Evolutionary conservation across 2,888 invertebrate species (phyloP).

Genomic region (Drosophila colorata): DNA sequence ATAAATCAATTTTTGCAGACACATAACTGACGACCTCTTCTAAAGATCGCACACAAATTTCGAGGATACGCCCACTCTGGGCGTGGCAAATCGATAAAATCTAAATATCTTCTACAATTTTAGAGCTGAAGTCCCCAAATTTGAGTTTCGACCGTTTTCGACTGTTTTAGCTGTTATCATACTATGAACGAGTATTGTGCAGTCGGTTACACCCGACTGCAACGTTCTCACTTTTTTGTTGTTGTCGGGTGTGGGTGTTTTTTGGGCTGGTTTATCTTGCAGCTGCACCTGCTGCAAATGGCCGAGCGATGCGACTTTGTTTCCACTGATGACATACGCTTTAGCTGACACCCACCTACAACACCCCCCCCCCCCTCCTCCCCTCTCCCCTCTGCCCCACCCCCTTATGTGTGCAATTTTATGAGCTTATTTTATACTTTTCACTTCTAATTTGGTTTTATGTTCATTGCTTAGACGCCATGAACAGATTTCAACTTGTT

Average conservation of each 20-base stretch:
- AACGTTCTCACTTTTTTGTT: background rate
- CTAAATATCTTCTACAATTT: too few relatives aligned
- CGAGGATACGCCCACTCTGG: too few relatives aligned
- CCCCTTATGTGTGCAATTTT: conserved; percentile 51
- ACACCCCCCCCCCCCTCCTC: background rate
- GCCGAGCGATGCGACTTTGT: conserved; percentile 60
- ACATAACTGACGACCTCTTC: too few relatives aligned
- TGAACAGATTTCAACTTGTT: conserved; percentile 74
- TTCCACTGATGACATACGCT: conserved; percentile 15
- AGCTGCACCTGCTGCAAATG: conserved; percentile 66
- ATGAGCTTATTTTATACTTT: conserved; percentile 78
- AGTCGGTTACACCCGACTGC: background rate
- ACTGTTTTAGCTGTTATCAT: too few relatives aligned
- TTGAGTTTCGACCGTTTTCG: too few relatives aligned
- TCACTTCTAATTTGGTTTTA: conserved; percentile 69
- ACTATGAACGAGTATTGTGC: background rate
- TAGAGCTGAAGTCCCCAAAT: too few relatives aligned
- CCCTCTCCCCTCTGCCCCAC: background rate
- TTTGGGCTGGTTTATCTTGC: conserved; percentile 54
- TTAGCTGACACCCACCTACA: conserved; percentile 1
- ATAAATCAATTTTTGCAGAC: too few relatives aligned
- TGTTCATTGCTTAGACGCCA: conserved; percentile 57
- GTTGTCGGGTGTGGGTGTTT: background rate
- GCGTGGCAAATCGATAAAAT: too few relatives aligned
- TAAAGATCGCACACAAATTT: too few relatives aligned